Base-by-base conservation (phyloP, 2,888 invertebrate species). In the Leucozona laternaria region DNA sequence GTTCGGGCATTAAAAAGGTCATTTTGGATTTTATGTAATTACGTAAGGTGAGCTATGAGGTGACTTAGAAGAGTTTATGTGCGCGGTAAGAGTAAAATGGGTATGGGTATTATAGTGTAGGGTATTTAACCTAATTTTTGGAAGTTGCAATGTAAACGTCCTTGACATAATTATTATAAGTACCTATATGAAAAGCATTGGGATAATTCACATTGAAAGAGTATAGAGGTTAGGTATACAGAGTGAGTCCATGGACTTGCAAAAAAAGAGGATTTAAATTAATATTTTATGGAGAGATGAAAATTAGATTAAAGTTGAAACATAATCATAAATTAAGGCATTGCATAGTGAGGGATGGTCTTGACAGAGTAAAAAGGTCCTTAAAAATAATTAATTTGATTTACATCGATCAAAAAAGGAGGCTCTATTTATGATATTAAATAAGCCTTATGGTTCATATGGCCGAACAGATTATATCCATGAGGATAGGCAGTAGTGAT, bases 1-100 rank as follows among this genome's bases (percentile, higher is more conserved):
- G 88, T 84, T 88, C 60, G 68, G 58, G 86, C 81, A 87, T 87
- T 88, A 88, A 88, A 84, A 86, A 84, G 79, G 84, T 72, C 84
- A 86, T 79, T 88, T 84, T 50, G 82, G 75, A 75, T 82, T 87
- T 82, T 80, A 82, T 87, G 78, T 78, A 81, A 86, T 75, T 82
- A 62, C 81, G 77, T 68, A 77, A 84, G 84, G 80, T 75, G 83
- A 79, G 60, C 79, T 73, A 79, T 79, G 79, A 40, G 73, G 62
- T 79, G 83, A 80, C 84, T 80, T 84, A 79, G 40, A 43, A 37
- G 37, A 58, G 70, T 64, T 25, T 64, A 71, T 62, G 20, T 66
- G 31, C 48, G 70, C 20, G 62, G 68, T 68, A 68, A 50, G 37
- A 22, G 15, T 37, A 13, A 22, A 77, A 40, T 43, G 10, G 60